phyloP scores from a whole-genome alignment of 2,888 invertebrate species.

The Coenonympha glycerion region DNA sequence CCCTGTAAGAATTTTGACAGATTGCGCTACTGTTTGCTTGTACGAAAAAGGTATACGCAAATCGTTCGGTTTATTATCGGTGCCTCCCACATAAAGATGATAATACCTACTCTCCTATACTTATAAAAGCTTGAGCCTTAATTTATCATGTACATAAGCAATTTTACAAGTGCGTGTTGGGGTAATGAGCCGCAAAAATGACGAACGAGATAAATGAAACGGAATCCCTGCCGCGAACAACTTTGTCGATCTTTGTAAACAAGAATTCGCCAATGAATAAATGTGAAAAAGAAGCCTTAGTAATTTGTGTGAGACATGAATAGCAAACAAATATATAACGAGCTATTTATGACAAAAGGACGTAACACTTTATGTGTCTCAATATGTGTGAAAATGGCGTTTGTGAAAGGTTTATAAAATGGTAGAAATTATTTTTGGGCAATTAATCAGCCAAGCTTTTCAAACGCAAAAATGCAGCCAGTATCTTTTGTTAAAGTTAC shows the following conservation, averaged over 20 bases:
- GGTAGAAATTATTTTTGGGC: background rate
- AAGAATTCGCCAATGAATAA: slow-evolving; percentile 8
- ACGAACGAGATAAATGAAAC: slow-evolving; percentile 21
- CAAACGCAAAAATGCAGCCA: no score
- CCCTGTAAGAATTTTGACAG: no score
- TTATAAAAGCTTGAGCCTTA: slow-evolving; percentile 2
- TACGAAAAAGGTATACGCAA: no score
- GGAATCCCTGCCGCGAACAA: slow-evolving; percentile 12
- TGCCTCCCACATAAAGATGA: no score
- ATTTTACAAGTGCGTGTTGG: slow-evolving; percentile 8
- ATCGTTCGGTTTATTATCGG: no score
- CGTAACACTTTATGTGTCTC: background rate
- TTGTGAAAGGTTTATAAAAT: background rate
- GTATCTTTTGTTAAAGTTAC: no score
- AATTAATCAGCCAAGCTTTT: no score
- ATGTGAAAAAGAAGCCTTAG: slow-evolving; percentile 4
- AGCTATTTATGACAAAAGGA: slow-evolving; percentile 2
- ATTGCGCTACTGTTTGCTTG: no score
- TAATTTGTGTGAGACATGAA: background rate
- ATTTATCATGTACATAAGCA: slow-evolving; percentile 8
- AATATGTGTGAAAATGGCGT: background rate
- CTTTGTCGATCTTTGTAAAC: slow-evolving; percentile 10
- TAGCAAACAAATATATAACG: slow-evolving; percentile 2
- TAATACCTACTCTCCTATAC: background rate
- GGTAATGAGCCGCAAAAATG: slow-evolving; percentile 24